A percentile compares a stretch with the other conserved stretches of the same genome.
These are phyloP conservation scores for Chlorospingus semifuscus DNA, from an alignment of 2,797 vertebrate species.

Conservation along the genomic window DNA sequence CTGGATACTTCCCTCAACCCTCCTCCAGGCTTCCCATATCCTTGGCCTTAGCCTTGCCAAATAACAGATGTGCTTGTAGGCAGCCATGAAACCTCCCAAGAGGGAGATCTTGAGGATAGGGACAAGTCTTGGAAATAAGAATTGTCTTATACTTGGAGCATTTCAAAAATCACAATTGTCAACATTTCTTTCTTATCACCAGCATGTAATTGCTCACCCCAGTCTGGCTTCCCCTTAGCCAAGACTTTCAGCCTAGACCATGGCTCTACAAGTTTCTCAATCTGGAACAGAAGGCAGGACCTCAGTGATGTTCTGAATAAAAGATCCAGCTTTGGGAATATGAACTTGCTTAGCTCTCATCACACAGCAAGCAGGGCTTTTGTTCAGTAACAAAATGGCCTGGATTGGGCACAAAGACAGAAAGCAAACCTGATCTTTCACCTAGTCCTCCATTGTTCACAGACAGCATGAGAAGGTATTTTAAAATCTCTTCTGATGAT, in stretches of 20 bases:
- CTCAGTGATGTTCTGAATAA: not conserved
- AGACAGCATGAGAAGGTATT: slow-evolving; percentile 28
- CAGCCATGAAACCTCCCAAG: accelerated
- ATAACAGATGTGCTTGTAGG: not conserved
- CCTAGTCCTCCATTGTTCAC: slow-evolving; percentile 15
- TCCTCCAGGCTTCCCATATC: not conserved
- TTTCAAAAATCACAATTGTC: not conserved
- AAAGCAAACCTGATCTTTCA: not conserved
- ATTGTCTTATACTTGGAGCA: not conserved
- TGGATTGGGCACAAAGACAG: not conserved
- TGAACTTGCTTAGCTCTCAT: not conserved
- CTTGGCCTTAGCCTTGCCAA: not conserved
- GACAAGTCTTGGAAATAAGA: not conserved
- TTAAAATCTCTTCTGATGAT: slow-evolving; percentile 6
- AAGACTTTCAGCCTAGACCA: not conserved
- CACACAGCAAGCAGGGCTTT: not conserved
- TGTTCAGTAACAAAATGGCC: slow-evolving; percentile 5
- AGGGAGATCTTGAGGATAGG: not conserved
- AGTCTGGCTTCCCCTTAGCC: not conserved
- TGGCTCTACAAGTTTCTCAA: not conserved
- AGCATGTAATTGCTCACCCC: not conserved
- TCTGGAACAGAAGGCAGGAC: not conserved
- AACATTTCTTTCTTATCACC: not conserved
- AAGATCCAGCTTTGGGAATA: not conserved
- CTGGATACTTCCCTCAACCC: not conserved